A percentile compares a stretch with the other conserved stretches of the same genome.
These are phyloP conservation scores for Cavia aperea DNA, from an alignment of 2,113 vertebrate species.

Conservation along the genomic window DNA sequence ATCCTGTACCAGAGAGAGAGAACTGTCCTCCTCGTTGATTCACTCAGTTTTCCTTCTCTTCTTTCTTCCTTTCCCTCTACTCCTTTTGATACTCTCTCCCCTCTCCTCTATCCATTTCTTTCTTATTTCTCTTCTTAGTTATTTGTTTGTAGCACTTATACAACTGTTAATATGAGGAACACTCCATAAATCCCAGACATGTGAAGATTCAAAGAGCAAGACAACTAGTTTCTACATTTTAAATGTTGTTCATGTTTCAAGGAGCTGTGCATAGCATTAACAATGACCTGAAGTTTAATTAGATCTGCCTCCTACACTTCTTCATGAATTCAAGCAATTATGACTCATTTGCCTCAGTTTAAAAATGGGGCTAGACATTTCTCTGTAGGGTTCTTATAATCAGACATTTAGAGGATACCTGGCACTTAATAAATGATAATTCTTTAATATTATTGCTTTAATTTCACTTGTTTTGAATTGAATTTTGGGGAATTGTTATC, in stretches of 20 bases:
- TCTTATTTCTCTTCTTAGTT: neutral
- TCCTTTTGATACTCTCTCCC: accelerated
- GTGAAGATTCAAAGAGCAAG: neutral
- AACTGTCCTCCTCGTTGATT: neutral
- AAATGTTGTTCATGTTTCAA: neutral
- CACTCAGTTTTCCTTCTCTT: neutral
- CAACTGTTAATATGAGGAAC: neutral
- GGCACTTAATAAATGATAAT: neutral
- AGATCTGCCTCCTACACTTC: neutral
- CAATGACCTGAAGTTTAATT: neutral
- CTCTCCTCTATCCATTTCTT: neutral
- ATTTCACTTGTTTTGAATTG: neutral
- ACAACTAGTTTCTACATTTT: neutral
- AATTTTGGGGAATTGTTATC: neutral
- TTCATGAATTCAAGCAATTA: neutral
- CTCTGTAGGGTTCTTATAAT: neutral
- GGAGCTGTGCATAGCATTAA: neutral
- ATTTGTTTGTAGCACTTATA: neutral
- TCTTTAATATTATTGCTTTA: neutral
- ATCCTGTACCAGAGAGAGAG: neutral
- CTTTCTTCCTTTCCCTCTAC: neutral
- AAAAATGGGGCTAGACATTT: neutral
- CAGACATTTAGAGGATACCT: neutral
- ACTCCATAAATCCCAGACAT: neutral
- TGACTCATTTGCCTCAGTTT: neutral